A percentile compares a stretch with the other conserved stretches of the same genome.
Conservation (phyloP, 2,113 vertebrate genomes). For the Nothocercus julius region DNA sequence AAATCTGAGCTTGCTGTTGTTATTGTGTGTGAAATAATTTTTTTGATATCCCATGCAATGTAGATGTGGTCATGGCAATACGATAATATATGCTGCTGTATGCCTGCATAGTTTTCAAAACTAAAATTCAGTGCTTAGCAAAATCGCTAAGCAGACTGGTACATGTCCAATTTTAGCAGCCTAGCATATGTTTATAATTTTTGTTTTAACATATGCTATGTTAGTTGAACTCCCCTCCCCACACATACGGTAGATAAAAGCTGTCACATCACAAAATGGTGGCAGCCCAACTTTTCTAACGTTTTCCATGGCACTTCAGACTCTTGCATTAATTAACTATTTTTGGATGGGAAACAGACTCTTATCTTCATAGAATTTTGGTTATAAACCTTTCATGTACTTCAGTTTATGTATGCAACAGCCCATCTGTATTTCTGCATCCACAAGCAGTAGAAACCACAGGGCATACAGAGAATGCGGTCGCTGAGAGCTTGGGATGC, state of each 20-base stretch:
- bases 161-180: conserved; percentile 72
- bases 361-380: conserved; percentile 40
- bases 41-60: not conserved
- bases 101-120: conserved; percentile 58
- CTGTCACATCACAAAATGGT: conserved; percentile 70
- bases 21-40: not conserved
- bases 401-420: conserved; percentile 6
- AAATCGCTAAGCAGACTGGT: conserved; percentile 66
- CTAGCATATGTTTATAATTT: conserved; percentile 70
- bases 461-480: not conserved
- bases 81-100: conserved; percentile 54
- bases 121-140: conserved; percentile 61
- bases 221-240: conserved; percentile 64
- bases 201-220: conserved; percentile 70
- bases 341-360: conserved; percentile 64
- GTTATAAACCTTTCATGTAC: conserved; percentile 9
- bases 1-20: not conserved
- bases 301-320: conserved; percentile 62
- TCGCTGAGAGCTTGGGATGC: not conserved
- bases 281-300: conserved; percentile 66
- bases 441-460: not conserved
- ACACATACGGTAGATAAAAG: conserved; percentile 67
- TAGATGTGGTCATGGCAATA: not conserved
- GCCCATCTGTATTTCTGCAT: conserved; percentile 54
- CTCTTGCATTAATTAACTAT: conserved; percentile 67